Conservation (phyloP, 1,140 invertebrate genomes). For the Elysia chlorotica region DNA sequence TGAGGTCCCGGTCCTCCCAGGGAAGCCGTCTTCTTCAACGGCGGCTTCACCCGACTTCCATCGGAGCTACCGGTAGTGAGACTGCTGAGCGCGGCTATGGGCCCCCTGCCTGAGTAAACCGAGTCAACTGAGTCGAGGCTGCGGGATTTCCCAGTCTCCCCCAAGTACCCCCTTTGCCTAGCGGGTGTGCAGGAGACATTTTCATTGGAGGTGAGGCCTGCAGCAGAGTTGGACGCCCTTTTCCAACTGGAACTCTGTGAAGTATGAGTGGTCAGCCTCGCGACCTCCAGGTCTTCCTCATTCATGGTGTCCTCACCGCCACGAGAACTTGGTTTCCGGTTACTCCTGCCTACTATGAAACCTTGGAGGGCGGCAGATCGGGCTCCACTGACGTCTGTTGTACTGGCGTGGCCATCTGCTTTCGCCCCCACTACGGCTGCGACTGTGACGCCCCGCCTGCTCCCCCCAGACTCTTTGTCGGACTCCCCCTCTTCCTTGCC, state of each 20-base stretch:
- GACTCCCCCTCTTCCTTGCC: constrained; percentile 15
- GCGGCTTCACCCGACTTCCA: constrained; percentile 16
- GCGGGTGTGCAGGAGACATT: too few relatives aligned
- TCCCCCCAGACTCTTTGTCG: background rate
- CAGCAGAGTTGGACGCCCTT: too few relatives aligned
- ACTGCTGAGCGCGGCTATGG: background rate
- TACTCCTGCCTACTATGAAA: constrained; percentile 1
- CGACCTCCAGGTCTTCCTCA: constrained; percentile 53
- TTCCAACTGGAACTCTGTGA: background rate
- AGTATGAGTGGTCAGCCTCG: constrained; percentile 38
- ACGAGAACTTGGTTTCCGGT: background rate
- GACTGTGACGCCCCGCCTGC: constrained; percentile 24
- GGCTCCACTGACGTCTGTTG: too few relatives aligned
- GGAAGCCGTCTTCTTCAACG: constrained; percentile 26
- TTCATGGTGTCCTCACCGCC: constrained; percentile 51
- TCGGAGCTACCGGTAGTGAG: too few relatives aligned
- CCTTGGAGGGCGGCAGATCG: too few relatives aligned
- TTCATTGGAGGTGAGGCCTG: too few relatives aligned
- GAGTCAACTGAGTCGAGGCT: constrained; percentile 28
- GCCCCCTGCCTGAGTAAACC: background rate
- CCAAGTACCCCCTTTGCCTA: constrained; percentile 22
- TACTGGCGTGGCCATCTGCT: background rate
- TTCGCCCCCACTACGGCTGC: background rate
- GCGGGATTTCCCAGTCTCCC: constrained; percentile 28
- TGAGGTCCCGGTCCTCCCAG: constrained; percentile 33